Percentiles rank a stretch among this genome's conserved stretches.
These are phyloP conservation scores for Berghia stephanieae DNA, from an alignment of 1,140 invertebrate species.

Conservation along the genomic window DNA sequence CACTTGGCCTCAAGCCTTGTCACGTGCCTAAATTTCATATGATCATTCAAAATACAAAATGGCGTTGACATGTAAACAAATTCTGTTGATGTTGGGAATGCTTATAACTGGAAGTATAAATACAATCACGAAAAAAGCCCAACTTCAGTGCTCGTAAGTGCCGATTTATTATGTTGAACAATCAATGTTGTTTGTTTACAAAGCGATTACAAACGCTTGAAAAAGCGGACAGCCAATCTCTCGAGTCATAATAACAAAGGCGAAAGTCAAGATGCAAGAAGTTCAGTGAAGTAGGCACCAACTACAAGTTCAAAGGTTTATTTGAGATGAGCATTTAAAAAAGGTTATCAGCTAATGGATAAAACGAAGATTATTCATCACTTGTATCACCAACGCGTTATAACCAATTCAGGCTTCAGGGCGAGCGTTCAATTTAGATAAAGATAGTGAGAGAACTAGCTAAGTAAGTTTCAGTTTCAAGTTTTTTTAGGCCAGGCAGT, in stretches of 20 bases:
- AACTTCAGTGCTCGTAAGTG: conserved; percentile 59
- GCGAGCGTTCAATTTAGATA: too few species aligned
- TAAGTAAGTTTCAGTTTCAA: too few species aligned
- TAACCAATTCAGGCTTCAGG: too few species aligned
- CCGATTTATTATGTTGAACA: neutral
- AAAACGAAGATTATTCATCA: too few species aligned
- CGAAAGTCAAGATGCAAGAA: neutral
- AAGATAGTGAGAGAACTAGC: too few species aligned
- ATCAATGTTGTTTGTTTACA: neutral
- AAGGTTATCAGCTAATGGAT: too few species aligned
- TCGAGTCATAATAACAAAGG: neutral
- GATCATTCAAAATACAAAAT: conserved; percentile 53
- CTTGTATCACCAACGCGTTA: too few species aligned
- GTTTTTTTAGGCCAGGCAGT: too few species aligned
- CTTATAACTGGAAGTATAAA: conserved; percentile 62
- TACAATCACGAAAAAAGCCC: conserved; percentile 62
- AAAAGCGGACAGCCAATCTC: neutral
- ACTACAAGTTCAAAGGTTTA: neutral
- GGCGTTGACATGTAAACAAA: conserved; percentile 57
- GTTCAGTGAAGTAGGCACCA: too few species aligned
- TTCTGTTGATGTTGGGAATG: conserved; percentile 61
- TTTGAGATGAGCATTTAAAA: too few species aligned
- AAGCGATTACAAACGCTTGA: neutral
- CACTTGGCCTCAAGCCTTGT: too few species aligned
- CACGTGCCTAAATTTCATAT: conserved; percentile 43